Conservation (phyloP, 2,797 vertebrate genomes). For the Megalops cyprinoides region DNA sequence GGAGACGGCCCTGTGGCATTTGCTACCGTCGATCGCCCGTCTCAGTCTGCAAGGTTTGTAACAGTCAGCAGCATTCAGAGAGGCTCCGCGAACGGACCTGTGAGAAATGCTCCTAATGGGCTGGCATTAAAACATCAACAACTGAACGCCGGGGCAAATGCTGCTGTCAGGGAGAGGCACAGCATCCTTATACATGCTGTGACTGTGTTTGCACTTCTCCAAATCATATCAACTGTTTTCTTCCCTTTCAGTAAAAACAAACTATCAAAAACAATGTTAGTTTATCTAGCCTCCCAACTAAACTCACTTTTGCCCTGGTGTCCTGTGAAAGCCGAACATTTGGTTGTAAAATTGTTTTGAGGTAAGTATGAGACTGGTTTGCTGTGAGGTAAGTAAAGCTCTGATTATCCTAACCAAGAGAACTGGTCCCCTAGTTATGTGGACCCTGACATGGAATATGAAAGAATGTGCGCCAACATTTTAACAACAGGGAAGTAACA, state of each 20-base stretch:
- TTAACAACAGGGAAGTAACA: too few relatives aligned
- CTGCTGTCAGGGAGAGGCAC: neutral
- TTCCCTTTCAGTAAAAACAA: neutral
- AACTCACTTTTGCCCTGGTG: neutral
- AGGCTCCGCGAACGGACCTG: neutral
- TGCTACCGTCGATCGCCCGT: neutral
- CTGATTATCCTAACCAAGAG: too few relatives aligned
- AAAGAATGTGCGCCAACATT: too few relatives aligned
- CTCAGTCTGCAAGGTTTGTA: neutral
- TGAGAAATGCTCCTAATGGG: neutral
- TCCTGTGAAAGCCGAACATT: too few relatives aligned
- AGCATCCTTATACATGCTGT: too few relatives aligned
- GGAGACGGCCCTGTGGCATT: neutral
- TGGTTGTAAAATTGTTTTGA: too few relatives aligned
- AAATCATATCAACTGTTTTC: neutral
- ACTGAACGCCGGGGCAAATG: neutral
- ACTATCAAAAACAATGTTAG: neutral
- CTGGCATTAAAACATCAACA: neutral
- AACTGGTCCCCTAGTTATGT: too few relatives aligned
- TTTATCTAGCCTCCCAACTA: neutral
- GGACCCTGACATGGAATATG: too few relatives aligned
- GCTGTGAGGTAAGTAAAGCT: too few relatives aligned
- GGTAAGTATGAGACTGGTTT: too few relatives aligned
- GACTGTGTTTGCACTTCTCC: neutral
- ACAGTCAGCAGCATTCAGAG: neutral